phyloP scores from a whole-genome alignment of 2,888 invertebrate genomes.

The Sinopyrophorus schimmeli region DNA sequence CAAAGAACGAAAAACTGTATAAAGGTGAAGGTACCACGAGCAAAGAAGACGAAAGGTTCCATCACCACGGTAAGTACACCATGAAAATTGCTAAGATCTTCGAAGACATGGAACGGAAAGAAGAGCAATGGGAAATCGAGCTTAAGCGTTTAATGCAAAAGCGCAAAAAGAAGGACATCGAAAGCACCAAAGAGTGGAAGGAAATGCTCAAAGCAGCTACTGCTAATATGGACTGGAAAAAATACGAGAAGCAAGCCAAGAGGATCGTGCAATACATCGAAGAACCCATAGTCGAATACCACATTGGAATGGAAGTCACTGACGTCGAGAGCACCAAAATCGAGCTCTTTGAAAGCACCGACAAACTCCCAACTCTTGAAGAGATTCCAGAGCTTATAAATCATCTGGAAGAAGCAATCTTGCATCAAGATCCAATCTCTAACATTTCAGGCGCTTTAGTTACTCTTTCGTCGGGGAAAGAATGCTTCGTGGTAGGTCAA shows the following conservation, averaged over 20 bases:
- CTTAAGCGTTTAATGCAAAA: slow-evolving; percentile 49
- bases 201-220: slow-evolving; percentile 67
- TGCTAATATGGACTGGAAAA: slow-evolving; percentile 67
- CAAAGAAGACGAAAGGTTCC: slow-evolving; percentile 58
- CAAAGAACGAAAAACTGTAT: slow-evolving; percentile 55
- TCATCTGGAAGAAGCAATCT: slow-evolving; percentile 63
- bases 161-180: slow-evolving; percentile 50
- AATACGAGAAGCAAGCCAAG: slow-evolving; percentile 63
- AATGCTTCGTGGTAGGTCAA: slow-evolving; percentile 73
- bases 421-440: slow-evolving; percentile 52
- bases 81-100: slow-evolving; percentile 72
- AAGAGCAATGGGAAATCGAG: slow-evolving; percentile 64
- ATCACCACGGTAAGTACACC: slow-evolving; percentile 62
- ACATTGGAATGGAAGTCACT: slow-evolving; percentile 58
- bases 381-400: slow-evolving; percentile 67
- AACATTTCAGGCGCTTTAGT: slow-evolving; percentile 50
- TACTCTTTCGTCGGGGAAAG: slow-evolving; percentile 66
- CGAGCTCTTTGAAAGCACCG: slow-evolving; percentile 59
- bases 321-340: slow-evolving; percentile 64
- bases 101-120: slow-evolving; percentile 74
- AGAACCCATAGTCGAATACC: slow-evolving; percentile 44
- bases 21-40: slow-evolving; percentile 73
- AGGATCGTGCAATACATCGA: slow-evolving; percentile 56
- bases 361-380: slow-evolving; percentile 64
- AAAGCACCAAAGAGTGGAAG: slow-evolving; percentile 58